These are phyloP conservation scores for Muricea muricata DNA, from an alignment of 92 coral and sea anemone species.

Conservation along the genomic window DNA sequence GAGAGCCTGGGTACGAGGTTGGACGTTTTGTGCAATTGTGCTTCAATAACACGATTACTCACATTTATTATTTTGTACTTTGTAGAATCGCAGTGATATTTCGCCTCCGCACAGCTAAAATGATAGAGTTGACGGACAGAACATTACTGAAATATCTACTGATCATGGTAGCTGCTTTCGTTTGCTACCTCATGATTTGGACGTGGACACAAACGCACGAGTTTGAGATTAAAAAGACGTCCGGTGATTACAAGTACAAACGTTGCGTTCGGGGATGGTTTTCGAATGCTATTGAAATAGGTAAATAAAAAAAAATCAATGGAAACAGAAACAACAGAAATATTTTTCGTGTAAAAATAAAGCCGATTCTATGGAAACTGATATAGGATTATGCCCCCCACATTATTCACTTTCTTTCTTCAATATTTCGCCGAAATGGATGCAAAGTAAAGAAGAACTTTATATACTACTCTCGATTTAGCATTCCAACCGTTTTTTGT, in stretches of 20 bases:
- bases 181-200: constrained; percentile 82
- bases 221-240: constrained; percentile 38
- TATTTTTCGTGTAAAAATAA: no score
- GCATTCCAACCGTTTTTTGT: no score
- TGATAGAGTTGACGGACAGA: constrained; percentile 82
- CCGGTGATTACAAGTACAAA: constrained; percentile 56
- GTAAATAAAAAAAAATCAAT: constrained; percentile 33
- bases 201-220: constrained; percentile 75
- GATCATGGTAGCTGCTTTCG: constrained; percentile 54
- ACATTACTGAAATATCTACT: constrained; percentile 72
- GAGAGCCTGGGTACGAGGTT: no score
- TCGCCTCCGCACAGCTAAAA: constrained; percentile 84
- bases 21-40: no score
- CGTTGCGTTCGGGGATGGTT: constrained; percentile 75
- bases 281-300: constrained; percentile 59
- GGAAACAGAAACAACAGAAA: neutral
- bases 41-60: neutral
- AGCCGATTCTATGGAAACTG: no score
- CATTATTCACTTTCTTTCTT: no score
- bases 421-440: no score
- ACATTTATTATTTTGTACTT: neutral
- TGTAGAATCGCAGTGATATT: constrained; percentile 77
- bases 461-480: no score
- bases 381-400: no score
- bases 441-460: no score